Evolutionary conservation across 2,113 vertebrate species (phyloP).

Genomic region (Crotalus helleri): DNA sequence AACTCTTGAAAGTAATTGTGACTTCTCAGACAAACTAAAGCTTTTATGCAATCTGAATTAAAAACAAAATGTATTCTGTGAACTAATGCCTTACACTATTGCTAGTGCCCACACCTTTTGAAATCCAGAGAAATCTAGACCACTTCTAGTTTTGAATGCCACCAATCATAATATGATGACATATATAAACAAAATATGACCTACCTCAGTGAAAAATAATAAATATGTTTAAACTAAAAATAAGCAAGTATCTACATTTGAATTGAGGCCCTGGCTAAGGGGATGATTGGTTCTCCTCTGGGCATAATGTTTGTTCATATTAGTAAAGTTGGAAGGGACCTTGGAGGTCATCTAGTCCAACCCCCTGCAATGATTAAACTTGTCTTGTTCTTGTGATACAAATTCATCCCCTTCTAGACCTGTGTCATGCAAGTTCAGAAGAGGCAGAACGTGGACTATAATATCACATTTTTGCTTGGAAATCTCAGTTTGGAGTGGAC

Average conservation of each 20-base stretch:
- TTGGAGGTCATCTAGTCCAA: no score
- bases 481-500: not conserved
- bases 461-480: not conserved
- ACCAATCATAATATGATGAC: not conserved
- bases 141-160: not conserved
- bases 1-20: not conserved
- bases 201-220: not conserved
- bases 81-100: not conserved
- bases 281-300: not conserved
- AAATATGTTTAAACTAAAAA: not conserved
- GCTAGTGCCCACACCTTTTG: not conserved
- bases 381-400: not conserved
- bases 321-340: no score
- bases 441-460: not conserved
- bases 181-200: not conserved
- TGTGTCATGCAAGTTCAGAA: not conserved
- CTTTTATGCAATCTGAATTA: conserved; percentile 1
- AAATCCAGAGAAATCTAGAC: not conserved
- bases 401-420: not conserved
- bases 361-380: not conserved
- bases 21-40: not conserved
- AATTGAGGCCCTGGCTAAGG: not conserved
- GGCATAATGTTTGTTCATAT: no score
- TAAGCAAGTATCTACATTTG: not conserved
- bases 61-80: not conserved